Base-by-base conservation (phyloP, 1,140 invertebrate genomes). In the Lasioglossum baleicum region DNA sequence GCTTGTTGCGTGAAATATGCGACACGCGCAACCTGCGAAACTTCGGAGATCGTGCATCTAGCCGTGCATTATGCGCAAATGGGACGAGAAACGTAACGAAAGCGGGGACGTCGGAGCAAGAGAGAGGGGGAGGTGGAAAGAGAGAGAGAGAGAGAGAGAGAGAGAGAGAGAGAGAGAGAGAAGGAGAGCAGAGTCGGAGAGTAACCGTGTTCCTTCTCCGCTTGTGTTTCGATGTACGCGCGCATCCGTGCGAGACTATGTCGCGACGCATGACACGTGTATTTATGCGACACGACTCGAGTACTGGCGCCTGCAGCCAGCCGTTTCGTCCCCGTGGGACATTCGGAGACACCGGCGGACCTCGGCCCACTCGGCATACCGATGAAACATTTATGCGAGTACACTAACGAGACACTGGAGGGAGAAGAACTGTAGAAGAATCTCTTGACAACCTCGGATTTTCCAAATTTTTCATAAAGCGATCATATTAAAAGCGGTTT, bases 201-300 rank as follows among this genome's bases (percentile, higher is more conserved):
- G 60, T 64, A 42, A 44, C 17, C 35, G 63, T 65, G 63, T 42
- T 42, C 63, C 15, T 20, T 40, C 5, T 40, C 31, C 61, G 66
- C 51, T 15, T 15, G 5, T 31, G 13, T 64, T 35, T 64, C 31
- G 61, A 20, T 42, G 63, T 42, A 10, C 35, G 10, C 35, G 35
- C n/a, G 35, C 35, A 42, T 42, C 35, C 13, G 13, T n/a, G 17
- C n/a, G 70, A 40, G 51, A 40, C 11, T 70, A 20, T 42, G 72
- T 76, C 72, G 44, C 72, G 58, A 42, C 22, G 72, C 72, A 61
- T 70, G 82, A 83, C 82, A 83, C 82, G 69, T 77, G 80, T 83
- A 81, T 83, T 81, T 83, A 81, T 81, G 82, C 73, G 82, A 83
- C 73, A 77, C 75, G 82, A 83, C 82, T 83, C 67, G 79, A 73